Evolutionary conservation across 2,113 vertebrate species (phyloP).

Genomic region (Micronisus gabar): DNA sequence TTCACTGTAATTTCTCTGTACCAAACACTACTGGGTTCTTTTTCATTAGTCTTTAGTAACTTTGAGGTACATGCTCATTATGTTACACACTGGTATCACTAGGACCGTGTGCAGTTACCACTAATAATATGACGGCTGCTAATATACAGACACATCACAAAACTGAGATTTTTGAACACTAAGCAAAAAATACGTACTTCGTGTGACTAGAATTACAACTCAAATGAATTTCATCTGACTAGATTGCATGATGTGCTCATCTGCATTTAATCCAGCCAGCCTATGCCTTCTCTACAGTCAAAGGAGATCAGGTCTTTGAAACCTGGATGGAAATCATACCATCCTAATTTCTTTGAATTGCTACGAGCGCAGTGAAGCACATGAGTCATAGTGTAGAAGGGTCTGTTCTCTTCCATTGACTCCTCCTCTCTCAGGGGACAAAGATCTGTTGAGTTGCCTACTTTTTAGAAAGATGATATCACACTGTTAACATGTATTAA

Average conservation of each 20-base stretch:
- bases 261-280: background rate
- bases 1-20: background rate
- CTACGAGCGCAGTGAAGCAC: background rate
- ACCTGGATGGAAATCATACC: background rate
- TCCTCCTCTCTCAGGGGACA: background rate
- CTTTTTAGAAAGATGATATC: background rate
- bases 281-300: background rate
- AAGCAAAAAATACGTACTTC: background rate
- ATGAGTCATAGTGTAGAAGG: background rate
- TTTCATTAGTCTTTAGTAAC: background rate
- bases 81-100: background rate
- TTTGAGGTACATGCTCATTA: background rate
- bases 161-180: background rate
- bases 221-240: background rate
- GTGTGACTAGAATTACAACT: background rate
- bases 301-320: background rate
- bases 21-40: background rate
- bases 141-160: background rate
- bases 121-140: background rate
- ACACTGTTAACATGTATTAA: background rate
- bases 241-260: background rate
- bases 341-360: background rate
- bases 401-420: background rate
- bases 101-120: background rate
- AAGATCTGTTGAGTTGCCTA: background rate